phyloP scores from a whole-genome alignment of 2,797 vertebrate genomes.

The Champsocephalus gunnari region DNA sequence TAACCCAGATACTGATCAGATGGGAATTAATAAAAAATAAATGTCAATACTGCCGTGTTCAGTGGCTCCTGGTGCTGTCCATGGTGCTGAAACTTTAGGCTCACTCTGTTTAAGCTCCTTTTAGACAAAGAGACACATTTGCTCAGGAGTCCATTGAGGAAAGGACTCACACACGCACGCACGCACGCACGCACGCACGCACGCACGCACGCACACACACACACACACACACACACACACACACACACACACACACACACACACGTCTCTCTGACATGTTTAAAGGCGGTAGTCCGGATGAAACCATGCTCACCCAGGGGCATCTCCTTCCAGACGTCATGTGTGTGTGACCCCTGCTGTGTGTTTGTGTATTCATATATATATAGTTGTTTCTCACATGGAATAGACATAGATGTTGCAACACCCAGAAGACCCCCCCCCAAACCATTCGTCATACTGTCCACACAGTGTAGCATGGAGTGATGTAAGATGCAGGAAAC shows the following conservation, averaged over 20 bases:
- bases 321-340: conserved; percentile 57
- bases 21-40: no score
- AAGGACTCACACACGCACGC: no score
- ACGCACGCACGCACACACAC: background rate
- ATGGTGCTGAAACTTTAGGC: no score
- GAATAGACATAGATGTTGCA: conserved; percentile 14
- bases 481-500: conserved; percentile 14
- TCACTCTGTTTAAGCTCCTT: no score
- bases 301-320: conserved; percentile 68
- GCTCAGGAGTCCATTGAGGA: no score
- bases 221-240: conserved; percentile 26
- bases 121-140: no score
- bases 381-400: conserved; percentile 2
- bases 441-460: background rate
- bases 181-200: no score
- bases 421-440: background rate
- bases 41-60: no score
- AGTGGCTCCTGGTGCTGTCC: no score
- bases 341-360: conserved; percentile 20
- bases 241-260: conserved; percentile 26
- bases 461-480: background rate
- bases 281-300: conserved; percentile 53
- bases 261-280: conserved; percentile 61
- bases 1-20: no score
- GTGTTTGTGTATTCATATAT: conserved; percentile 11